phyloP scores from a whole-genome alignment of 2,888 invertebrate species.

The Exephanes ischioxanthus region DNA sequence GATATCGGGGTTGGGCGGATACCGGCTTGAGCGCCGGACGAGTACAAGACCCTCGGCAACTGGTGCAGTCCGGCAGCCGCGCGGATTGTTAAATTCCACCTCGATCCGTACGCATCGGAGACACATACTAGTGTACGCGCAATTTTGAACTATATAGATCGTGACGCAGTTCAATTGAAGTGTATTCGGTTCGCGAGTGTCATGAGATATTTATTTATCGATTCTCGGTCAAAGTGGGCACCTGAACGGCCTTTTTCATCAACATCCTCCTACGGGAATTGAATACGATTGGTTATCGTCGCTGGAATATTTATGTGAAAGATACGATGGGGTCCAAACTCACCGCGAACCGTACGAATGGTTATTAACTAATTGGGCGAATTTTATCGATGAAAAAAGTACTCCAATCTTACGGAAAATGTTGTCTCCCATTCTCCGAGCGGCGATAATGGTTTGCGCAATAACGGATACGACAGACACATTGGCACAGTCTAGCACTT shows the following conservation, averaged over 20 bases:
- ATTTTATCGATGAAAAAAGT: neutral
- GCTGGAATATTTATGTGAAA: neutral
- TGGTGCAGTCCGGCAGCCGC: too few species aligned
- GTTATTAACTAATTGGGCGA: neutral
- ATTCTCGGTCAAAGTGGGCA: constrained; percentile 19
- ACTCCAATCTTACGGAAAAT: neutral
- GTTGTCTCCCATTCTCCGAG: neutral
- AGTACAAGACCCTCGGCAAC: too few species aligned
- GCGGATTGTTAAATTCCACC: too few species aligned
- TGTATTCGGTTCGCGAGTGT: constrained; percentile 13
- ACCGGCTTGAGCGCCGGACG: too few species aligned
- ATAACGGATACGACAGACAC: too few species aligned
- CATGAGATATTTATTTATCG: constrained; percentile 43
- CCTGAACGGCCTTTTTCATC: constrained; percentile 8
- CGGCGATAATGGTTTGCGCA: too few species aligned
- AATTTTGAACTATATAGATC: neutral
- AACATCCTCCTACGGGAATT: neutral
- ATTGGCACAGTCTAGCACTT: too few species aligned
- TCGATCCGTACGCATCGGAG: neutral
- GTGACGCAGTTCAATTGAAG: neutral
- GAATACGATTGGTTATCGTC: constrained; percentile 2
- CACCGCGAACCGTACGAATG: neutral
- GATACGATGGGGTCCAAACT: neutral
- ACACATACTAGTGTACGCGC: neutral
- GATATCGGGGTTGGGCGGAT: too few species aligned